Percentiles rank a stretch among this genome's conserved stretches.
phyloP scores from a whole-genome alignment of 2,888 invertebrate species.

The Zootermopsis nevadensis region DNA sequence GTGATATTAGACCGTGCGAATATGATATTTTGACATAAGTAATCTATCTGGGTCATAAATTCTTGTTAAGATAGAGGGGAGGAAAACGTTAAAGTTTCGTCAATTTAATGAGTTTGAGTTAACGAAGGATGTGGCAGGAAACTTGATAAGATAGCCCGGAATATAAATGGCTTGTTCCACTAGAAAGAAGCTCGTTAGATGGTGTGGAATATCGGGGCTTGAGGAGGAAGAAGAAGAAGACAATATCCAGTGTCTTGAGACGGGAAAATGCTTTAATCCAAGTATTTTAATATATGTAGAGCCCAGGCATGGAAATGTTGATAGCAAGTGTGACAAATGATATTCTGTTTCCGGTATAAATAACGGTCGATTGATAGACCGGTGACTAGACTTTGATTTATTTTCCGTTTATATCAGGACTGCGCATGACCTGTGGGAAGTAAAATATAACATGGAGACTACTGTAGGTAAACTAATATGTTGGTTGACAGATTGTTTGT shows the following conservation, averaged over 20 bases:
- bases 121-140: slow-evolving; percentile 49
- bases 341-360: too few relatives aligned
- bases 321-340: too few relatives aligned
- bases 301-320: too few relatives aligned
- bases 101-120: slow-evolving; percentile 48
- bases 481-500: too few relatives aligned
- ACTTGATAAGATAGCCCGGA: slow-evolving; percentile 46
- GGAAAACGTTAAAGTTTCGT: slow-evolving; percentile 46
- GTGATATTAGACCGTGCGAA: slow-evolving; percentile 13
- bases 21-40: slow-evolving; percentile 49
- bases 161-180: slow-evolving; percentile 44
- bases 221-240: neutral
- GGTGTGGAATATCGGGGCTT: neutral
- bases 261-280: neutral
- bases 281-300: neutral
- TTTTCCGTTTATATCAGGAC: too few relatives aligned
- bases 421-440: too few relatives aligned
- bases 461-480: too few relatives aligned
- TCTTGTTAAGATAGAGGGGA: slow-evolving; percentile 44
- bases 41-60: slow-evolving; percentile 51
- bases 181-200: slow-evolving; percentile 43
- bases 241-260: slow-evolving; percentile 16
- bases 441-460: too few relatives aligned
- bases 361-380: too few relatives aligned
- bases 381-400: too few relatives aligned